Evolutionary conservation across 2,113 vertebrate genomes (phyloP).

Genomic region (Scomber scombrus): DNA sequence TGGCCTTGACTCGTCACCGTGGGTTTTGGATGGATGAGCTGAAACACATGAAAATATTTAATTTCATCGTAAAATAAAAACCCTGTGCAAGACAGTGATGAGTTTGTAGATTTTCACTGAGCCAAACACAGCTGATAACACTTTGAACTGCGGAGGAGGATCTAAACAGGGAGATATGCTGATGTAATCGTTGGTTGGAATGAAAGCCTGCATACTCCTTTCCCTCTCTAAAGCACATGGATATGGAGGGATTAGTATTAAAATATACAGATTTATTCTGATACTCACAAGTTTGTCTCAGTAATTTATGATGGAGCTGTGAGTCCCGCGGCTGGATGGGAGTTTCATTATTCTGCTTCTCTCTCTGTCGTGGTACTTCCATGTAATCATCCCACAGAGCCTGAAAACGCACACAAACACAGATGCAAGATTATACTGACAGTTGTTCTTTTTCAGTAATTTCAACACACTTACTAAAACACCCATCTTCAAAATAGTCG

Average conservation of each 20-base stretch:
- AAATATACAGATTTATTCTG: not conserved
- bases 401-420: constrained; percentile 78
- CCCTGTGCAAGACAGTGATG: not conserved
- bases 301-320: constrained; percentile 84
- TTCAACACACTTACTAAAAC: not conserved
- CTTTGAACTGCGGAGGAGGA: not conserved
- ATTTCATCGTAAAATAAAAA: constrained; percentile 6
- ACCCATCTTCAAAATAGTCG: not conserved
- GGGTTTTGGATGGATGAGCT: constrained; percentile 92
- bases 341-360: constrained; percentile 83
- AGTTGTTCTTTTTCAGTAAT: not conserved
- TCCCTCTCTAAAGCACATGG: not conserved
- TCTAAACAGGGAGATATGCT: not conserved
- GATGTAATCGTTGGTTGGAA: constrained; percentile 1
- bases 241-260: not conserved
- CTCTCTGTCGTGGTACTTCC: constrained; percentile 88
- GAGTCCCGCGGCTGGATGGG: constrained; percentile 77
- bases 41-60: constrained; percentile 59
- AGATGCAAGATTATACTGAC: not conserved
- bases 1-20: constrained; percentile 94
- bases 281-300: constrained; percentile 90
- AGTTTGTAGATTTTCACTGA: not conserved
- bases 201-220: constrained; percentile 1
- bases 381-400: constrained; percentile 93
- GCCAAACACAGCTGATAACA: not conserved